A percentile compares a stretch with the other conserved stretches of the same genome.
These are phyloP conservation scores for Parambassis ranga DNA, from an alignment of 2,797 vertebrate species.

Conservation along the genomic window DNA sequence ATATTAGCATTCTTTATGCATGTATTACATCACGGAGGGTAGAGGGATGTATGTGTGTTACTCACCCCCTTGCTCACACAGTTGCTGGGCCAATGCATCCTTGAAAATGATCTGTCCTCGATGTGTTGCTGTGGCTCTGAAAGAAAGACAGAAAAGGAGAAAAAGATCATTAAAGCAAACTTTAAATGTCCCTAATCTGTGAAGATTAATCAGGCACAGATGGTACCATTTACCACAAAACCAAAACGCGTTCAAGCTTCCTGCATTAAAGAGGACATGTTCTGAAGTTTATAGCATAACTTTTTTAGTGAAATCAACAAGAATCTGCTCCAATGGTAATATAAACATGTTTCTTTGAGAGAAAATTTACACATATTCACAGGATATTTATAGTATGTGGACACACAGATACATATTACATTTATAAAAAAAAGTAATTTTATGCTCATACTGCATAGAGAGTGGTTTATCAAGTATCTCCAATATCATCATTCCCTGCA, in stretches of 20 bases:
- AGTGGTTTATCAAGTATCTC: slow-evolving; percentile 8
- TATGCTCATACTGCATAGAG: not conserved
- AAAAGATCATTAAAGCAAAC: slow-evolving; percentile 39
- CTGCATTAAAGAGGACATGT: slow-evolving; percentile 18
- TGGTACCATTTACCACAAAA: slow-evolving; percentile 36
- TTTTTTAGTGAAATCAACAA: slow-evolving; percentile 7
- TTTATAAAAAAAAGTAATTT: not conserved
- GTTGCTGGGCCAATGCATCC: slow-evolving; percentile 95
- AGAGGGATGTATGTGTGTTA: not conserved
- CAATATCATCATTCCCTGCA: not conserved
- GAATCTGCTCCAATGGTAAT: not conserved
- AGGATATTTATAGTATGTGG: too few species aligned
- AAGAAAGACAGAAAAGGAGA: slow-evolving; percentile 23
- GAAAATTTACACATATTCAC: not conserved
- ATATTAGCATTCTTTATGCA: slow-evolving; percentile 8
- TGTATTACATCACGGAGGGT: not conserved
- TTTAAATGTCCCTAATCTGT: slow-evolving; percentile 26
- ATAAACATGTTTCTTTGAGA: not conserved
- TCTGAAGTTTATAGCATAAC: slow-evolving; percentile 9
- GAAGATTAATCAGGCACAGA: slow-evolving; percentile 46
- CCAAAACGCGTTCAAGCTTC: slow-evolving; percentile 6
- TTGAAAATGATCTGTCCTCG: slow-evolving; percentile 98
- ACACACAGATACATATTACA: too few species aligned
- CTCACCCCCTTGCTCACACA: slow-evolving; percentile 99
- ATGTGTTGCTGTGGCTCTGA: slow-evolving; percentile 95